These are phyloP conservation scores for Zaprionus gabonicus DNA, from an alignment of 1,140 invertebrate genomes.

Conservation along the genomic window DNA sequence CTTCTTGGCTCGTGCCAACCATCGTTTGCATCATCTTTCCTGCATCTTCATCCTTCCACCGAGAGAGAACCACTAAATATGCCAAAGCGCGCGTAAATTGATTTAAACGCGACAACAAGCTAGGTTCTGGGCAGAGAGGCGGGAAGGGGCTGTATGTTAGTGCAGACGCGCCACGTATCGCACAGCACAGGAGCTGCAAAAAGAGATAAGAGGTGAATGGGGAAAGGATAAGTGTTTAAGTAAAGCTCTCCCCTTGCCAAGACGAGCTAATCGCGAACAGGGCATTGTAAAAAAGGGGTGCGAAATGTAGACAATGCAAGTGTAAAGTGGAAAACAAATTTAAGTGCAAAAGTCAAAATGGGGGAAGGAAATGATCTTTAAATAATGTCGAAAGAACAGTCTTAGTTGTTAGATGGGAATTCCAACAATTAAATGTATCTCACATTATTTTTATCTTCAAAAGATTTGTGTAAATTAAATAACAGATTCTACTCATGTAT, in stretches of 20 bases:
- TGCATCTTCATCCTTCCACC: conserved; percentile 22
- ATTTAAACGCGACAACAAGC: conserved; percentile 73
- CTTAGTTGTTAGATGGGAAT: too few relatives aligned
- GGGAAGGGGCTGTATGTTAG: background rate
- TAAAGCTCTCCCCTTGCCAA: background rate
- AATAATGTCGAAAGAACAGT: too few relatives aligned
- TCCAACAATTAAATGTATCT: too few relatives aligned
- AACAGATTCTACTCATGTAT: too few relatives aligned
- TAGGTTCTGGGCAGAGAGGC: background rate
- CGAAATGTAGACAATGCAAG: background rate
- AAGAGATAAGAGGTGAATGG: background rate
- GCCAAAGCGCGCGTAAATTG: conserved; percentile 79
- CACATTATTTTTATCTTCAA: too few relatives aligned
- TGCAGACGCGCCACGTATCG: background rate
- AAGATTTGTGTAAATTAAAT: too few relatives aligned
- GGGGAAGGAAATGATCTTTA: too few relatives aligned
- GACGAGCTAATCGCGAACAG: background rate
- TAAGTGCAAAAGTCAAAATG: background rate
- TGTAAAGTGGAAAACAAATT: background rate
- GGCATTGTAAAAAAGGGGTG: background rate
- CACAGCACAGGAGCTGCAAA: background rate
- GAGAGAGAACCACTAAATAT: conserved; percentile 66
- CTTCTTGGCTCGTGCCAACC: background rate
- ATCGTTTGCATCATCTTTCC: background rate
- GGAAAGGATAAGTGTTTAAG: background rate